Base-by-base conservation (phyloP, 2,113 vertebrate genomes). In the Phrynosoma platyrhinos region DNA sequence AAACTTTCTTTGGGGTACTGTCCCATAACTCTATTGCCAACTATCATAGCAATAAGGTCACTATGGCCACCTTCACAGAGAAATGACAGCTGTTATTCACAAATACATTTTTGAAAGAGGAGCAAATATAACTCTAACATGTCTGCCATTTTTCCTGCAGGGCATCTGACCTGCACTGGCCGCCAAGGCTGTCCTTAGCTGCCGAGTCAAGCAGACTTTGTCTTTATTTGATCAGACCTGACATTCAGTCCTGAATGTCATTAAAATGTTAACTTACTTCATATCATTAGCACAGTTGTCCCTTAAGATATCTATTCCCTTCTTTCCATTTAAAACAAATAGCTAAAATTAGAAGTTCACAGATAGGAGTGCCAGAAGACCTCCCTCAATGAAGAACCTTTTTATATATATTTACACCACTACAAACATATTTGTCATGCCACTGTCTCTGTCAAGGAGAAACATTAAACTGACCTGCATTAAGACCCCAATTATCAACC, bases 21-120 rank as follows among this genome's bases (percentile, higher is more conserved):
- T 23, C 30, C 12, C 47, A 36, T 21, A 79, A 76, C 30, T 40
- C 27, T 58, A 83, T 8, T 47, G n/a, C 62, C 72, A 77, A 83
- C 72, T 77, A 80, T 77, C 72, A 58, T 32, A 83, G 79, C 72
- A 77, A 83, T 88, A 80, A 77, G 81, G 58, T 78, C 64, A 78
- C 62, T 32, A 25, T 68, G 47, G 47, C 12, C 14, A 83, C 58
- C 80, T 27, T 16, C 4, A 27, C 58, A 36, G 79, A 68, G 72
- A 88, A 88, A 76, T 68, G 58, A 88, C 80, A 88, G 87, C 87
- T 88, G 87, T 30, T 77, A 77, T 88, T 82, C 62, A 27, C 72
- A 83, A 88, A 68, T 13, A 58, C 58, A 88, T 77, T 82, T 68
- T 36, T 47, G 80, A 52, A 82, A 52, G 87, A 55, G 72, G 42